Evolutionary conservation across 1,140 invertebrate genomes (phyloP).

Genomic region (Lasioglossum baleicum): DNA sequence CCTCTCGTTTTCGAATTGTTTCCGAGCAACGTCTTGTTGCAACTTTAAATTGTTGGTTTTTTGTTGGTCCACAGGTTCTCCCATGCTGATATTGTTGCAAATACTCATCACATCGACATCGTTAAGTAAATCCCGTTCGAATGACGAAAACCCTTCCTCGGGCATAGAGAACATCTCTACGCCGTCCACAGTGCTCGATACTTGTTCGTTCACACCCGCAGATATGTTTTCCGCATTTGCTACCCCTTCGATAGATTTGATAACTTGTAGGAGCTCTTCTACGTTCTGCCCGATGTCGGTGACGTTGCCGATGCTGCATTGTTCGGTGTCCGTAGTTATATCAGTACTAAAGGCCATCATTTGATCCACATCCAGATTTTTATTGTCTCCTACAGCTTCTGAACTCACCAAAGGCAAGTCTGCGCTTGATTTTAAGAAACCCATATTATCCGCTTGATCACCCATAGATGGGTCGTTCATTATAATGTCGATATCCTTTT

Average conservation of each 20-base stretch:
- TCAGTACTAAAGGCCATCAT: constrained; percentile 69
- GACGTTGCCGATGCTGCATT: constrained; percentile 60
- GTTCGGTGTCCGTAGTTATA: constrained; percentile 52
- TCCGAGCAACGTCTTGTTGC: constrained; percentile 78
- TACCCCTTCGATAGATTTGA: constrained; percentile 83
- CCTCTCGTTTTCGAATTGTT: constrained; percentile 84
- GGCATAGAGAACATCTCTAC: constrained; percentile 82
- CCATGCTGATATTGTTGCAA: constrained; percentile 79
- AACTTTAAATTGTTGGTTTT: constrained; percentile 62
- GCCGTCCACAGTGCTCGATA: constrained; percentile 72
- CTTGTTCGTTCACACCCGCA: constrained; percentile 43
- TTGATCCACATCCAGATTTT: constrained; percentile 70
- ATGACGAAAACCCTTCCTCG: constrained; percentile 79
- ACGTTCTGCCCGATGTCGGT: constrained; percentile 82
- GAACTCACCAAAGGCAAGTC: constrained; percentile 69
- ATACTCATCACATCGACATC: constrained; percentile 83
- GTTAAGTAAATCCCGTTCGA: constrained; percentile 81
- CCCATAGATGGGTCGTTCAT: constrained; percentile 83
- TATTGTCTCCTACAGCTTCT: constrained; percentile 58
- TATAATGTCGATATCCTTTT: constrained; percentile 71
- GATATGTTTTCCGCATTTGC: constrained; percentile 71
- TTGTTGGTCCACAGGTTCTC: constrained; percentile 70
- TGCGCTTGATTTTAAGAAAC: constrained; percentile 77
- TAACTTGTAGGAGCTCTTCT: constrained; percentile 84
- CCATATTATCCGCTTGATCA: constrained; percentile 85